These are phyloP conservation scores for Cyclargus thomasi DNA, from an alignment of 1,140 invertebrate genomes.

Conservation along the genomic window DNA sequence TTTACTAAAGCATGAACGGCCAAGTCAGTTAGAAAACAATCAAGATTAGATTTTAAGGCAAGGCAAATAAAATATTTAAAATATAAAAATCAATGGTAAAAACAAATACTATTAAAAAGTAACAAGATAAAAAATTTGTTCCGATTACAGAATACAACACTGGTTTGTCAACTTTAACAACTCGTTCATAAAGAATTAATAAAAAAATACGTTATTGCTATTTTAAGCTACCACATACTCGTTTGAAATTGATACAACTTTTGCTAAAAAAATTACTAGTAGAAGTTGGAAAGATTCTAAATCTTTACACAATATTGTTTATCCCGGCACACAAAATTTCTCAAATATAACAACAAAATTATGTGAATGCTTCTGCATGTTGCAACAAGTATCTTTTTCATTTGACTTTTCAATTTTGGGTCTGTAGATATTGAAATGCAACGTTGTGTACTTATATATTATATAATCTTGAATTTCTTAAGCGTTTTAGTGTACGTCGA, in stretches of 20 bases:
- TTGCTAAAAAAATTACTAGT: not conserved
- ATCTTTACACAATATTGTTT: not conserved
- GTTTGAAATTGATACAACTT: constrained; percentile 8
- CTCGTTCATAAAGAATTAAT: constrained; percentile 3
- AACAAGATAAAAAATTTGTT: not conserved
- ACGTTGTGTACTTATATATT: not conserved
- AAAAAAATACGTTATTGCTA: constrained; percentile 10
- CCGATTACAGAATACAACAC: not conserved
- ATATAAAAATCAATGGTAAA: no score
- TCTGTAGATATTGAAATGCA: not conserved
- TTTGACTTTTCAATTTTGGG: no score
- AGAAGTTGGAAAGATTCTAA: not conserved
- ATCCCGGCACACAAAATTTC: not conserved
- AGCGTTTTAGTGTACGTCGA: no score
- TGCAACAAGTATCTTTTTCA: no score
- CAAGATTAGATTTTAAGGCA: no score
- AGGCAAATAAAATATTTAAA: no score
- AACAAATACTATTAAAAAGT: not conserved
- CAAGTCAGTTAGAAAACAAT: no score
- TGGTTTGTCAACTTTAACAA: not conserved
- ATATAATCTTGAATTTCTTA: no score
- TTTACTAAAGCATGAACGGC: not conserved
- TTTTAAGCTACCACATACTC: constrained; percentile 5
- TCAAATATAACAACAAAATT: constrained; percentile 1
- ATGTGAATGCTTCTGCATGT: not conserved